Evolutionary conservation across 2,113 vertebrate genomes (phyloP).

Genomic region (Python bivittatus): DNA sequence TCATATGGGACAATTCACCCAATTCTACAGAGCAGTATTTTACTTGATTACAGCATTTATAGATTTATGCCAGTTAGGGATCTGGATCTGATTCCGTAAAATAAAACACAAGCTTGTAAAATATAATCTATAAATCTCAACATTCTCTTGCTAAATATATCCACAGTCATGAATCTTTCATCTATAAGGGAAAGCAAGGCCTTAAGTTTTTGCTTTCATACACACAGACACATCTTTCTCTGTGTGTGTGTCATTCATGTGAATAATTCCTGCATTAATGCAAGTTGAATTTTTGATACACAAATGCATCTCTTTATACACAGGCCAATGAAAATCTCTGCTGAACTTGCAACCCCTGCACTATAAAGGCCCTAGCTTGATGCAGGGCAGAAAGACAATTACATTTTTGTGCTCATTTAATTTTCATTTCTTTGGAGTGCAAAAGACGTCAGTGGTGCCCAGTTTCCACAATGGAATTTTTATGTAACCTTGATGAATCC

Average conservation of each 20-base stretch:
- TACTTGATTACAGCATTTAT: constrained; percentile 33
- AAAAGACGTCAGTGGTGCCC: constrained; percentile 53
- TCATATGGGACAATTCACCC: background rate
- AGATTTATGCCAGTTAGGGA: constrained; percentile 46
- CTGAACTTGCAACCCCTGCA: constrained; percentile 58
- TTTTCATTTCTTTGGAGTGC: constrained; percentile 54
- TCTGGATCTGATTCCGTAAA: constrained; percentile 37
- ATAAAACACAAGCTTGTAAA: constrained; percentile 59
- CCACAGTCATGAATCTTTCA: constrained; percentile 62
- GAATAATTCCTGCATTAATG: constrained; percentile 70
- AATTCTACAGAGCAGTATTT: background rate
- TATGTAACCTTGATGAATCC: constrained; percentile 50
- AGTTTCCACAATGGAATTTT: constrained; percentile 56
- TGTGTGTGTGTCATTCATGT: constrained; percentile 53
- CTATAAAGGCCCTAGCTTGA: constrained; percentile 53
- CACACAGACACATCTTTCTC: constrained; percentile 54
- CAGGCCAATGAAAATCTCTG: constrained; percentile 59
- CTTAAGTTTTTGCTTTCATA: constrained; percentile 50
- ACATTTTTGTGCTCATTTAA: constrained; percentile 70
- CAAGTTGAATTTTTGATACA: constrained; percentile 58
- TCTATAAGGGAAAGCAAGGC: constrained; percentile 60
- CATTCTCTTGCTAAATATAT: constrained; percentile 63
- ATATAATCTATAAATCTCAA: constrained; percentile 56
- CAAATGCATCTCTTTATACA: constrained; percentile 70
- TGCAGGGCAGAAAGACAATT: constrained; percentile 58